Conservation (phyloP, 1,140 invertebrate genomes). For the Aphidius gifuensis region DNA sequence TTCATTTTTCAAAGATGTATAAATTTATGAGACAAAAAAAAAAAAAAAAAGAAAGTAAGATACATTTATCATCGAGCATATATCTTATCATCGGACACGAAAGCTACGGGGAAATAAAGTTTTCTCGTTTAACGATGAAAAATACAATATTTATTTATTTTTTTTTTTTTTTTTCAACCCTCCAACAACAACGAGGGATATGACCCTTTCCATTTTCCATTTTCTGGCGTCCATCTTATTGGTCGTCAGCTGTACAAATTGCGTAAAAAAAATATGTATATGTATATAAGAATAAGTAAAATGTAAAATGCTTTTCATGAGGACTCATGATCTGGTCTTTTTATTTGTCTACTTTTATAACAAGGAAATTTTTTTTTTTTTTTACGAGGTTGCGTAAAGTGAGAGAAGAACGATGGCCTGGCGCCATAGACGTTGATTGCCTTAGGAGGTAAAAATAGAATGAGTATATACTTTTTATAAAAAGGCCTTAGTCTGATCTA, state of each 20-base stretch:
- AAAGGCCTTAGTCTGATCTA: conserved; percentile 3
- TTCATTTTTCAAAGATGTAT: too few relatives aligned
- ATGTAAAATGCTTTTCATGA: conserved; percentile 22
- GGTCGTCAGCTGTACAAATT: too few relatives aligned
- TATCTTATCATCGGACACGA: conserved; percentile 1
- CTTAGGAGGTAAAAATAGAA: conserved; percentile 20
- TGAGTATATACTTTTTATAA: neutral
- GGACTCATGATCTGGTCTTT: conserved; percentile 42
- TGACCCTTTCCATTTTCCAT: too few relatives aligned
- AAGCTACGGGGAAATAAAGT: neutral
- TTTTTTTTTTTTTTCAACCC: too few relatives aligned
- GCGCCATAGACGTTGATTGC: conserved; percentile 45
- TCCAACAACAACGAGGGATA: too few relatives aligned
- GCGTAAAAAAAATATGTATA: too few relatives aligned
- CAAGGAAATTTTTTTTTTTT: conserved; percentile 32
- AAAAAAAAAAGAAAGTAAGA: too few relatives aligned
- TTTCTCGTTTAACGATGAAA: conserved; percentile 6
- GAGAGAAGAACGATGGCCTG: conserved; percentile 38
- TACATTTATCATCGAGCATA: neutral
- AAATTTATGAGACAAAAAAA: too few relatives aligned
- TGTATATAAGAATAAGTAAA: too few relatives aligned
- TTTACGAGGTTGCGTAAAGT: conserved; percentile 42
- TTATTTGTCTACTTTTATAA: conserved; percentile 40
- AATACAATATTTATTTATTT: neutral
- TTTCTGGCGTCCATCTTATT: too few relatives aligned